Base-by-base conservation (phyloP, 1,140 invertebrate genomes). In the Diachasmimorpha longicaudata region DNA sequence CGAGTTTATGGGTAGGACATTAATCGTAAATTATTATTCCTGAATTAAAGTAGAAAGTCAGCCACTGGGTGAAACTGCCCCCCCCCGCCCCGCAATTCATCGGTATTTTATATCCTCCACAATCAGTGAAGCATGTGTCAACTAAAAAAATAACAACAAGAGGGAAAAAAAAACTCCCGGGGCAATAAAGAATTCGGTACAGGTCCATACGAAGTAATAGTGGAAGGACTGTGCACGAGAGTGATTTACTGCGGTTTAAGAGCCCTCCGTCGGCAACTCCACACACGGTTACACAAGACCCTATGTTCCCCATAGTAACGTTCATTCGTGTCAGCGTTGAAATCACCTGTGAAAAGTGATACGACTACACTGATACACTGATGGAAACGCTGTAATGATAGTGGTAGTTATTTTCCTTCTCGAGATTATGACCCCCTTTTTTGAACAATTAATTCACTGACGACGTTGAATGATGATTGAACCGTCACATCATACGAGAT, bases 181-280 rank as follows among this genome's bases (percentile, higher is more conserved):
- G 6, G 31, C 31, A 31, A 31, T 31, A 31, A 31, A 31, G 31
- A 31, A 31, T 31, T 31, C 31, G 31, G 31, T 31, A 6, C 31
- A 31, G 31, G 31, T 31, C 31, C 31, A 31, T 31, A 31, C 31
- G 31, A 70, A 46, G 19, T 2, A 37, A 23, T 19, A 70, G 48
- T 36, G 37, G 21, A 72, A 70, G 42, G 25, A 16, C 69, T 46
- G 39, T 44, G 6, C 1, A 23, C 9, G 52, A 13, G 48, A 48
- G 74, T 81, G 80, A 84, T 84, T 83, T 83, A 83, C 76, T 37
- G 79, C 72, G 76, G 63, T 83, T 83, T 83, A 79, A 81, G 77
- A 80, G 31, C 25, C 52, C 55, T 63, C 71, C 52, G 66, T 36
- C 46, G 52, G 55, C 71, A 73, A 66, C 36, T 39, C 16, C 21